Evolutionary conservation across 2,888 invertebrate genomes (phyloP), one percentile per base, ranked within the genome.

Genomic region (Plagodis dolabraria): DNA sequence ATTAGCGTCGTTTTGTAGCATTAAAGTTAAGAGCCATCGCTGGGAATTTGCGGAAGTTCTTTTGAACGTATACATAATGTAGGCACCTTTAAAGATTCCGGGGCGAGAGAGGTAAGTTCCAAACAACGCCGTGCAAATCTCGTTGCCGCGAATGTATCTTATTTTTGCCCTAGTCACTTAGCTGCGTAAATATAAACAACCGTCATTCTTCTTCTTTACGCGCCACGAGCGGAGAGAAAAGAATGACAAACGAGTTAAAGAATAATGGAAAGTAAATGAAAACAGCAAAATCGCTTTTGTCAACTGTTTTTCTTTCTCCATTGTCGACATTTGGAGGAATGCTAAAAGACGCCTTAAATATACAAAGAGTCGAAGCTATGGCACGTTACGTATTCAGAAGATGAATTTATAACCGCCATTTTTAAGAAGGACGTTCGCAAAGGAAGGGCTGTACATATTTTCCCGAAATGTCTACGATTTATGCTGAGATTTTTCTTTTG

Each of bases 251-350:
- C 85, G 88, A 87, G 88, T 86, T 87, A 85, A 86, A 84, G 85
- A 89, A 87, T 88, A 89, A 89, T 89, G 86, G 87, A 87, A 87
- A 88, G 89, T 89, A 89, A 89, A 89, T 89, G 87, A 89, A 88
- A 87, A 89, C 87, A 85, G 86, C 79, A 83, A 87, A 89, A 87
- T 89, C 87, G 83, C 86, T 85, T 89, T 89, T 87, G 86, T 87
- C 85, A 85, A 83, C 83, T 83, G 86, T 77, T 85, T 79, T 82
- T 80, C 79, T 82, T 80, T 77, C 75, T 75, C 77, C 79, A 80
- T 81, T 80, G 82, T 80, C 74, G 74, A 73, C 80, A 80, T 81
- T 82, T 74, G 53, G 56, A 74, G 76, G 77, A 82, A 82, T 79
- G 75, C 75, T 76, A 74, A 77, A 79, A 76, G 79, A 74, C 69